These are phyloP conservation scores for Callosobruchus maculatus DNA, from an alignment of 2,888 invertebrate species.

Conservation along the genomic window DNA sequence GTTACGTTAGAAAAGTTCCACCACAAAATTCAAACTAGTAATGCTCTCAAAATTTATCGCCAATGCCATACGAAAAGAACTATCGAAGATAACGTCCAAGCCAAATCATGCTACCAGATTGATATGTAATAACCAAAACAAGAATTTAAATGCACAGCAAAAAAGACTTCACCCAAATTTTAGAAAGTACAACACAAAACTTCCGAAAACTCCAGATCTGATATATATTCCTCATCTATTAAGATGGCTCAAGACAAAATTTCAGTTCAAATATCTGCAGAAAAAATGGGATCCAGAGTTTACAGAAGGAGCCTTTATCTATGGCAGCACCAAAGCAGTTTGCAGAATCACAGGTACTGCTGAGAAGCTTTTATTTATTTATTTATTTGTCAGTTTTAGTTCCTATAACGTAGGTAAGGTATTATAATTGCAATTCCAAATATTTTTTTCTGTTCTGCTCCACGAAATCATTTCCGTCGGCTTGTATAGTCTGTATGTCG, in stretches of 20 bases:
- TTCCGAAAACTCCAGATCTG: slow-evolving; percentile 42
- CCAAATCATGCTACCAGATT: neutral
- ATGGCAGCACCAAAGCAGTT: slow-evolving; percentile 41
- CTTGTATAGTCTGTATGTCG: no score
- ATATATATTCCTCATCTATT: slow-evolving; percentile 46
- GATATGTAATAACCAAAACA: neutral
- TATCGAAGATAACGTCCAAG: neutral
- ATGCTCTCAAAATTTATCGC: neutral
- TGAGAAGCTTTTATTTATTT: neutral
- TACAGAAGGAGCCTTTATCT: slow-evolving; percentile 48
- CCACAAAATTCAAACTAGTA: neutral
- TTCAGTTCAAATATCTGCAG: slow-evolving; percentile 42
- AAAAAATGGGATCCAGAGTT: slow-evolving; percentile 47
- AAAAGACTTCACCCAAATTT: neutral
- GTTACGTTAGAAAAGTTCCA: neutral
- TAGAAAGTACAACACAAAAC: slow-evolving; percentile 15
- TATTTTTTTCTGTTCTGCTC: no score
- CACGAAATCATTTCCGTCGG: no score
- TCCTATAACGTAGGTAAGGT: no score
- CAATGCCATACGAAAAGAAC: neutral
- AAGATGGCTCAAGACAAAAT: slow-evolving; percentile 45
- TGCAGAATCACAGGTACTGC: slow-evolving; percentile 37
- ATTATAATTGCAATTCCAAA: no score
- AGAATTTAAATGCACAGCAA: neutral
- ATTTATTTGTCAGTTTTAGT: neutral